Evolutionary conservation across 2,888 invertebrate genomes (phyloP), one percentile per base, ranked within the genome.

Genomic region (Hypena proboscidalis): DNA sequence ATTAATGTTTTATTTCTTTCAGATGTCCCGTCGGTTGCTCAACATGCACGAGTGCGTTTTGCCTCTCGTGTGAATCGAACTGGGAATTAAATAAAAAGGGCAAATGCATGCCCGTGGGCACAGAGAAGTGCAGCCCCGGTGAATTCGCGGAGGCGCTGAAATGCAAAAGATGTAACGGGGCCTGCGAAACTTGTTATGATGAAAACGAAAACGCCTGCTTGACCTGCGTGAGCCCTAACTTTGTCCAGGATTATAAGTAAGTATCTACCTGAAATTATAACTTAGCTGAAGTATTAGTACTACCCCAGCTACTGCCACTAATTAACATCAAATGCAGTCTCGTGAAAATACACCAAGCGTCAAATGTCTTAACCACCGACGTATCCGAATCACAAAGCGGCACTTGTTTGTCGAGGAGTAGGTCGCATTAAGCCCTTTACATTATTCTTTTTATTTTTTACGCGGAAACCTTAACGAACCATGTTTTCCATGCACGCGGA

Each of bases 111-210:
- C 94, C 94, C 1, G 91, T 92, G 36, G 95, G 94, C 43, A 93
- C 94, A 45, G 94, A 94, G 22, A 93, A 92, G 45, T 97, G 97
- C 73, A 92, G 92, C 61, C 85, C 93, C 52, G 92, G 94, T 89
- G 92, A 92, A 87, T 92, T 66, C 46, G 92, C 92, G 31, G 93
- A 93, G 14, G 92, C 93, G 8, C 93, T 92, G 25, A 91, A 92
- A 29, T 97, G 97, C 77, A 93, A 93, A 50, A 91, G 92, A 2
- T 97, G 97, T 71, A 95, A 96, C 72, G 92, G 92, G 1, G 94
- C 95, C 0, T 97, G 97, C 69, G 95, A 95, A 54, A 94, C 95
- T n/a, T 97, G 97, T 76, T 94, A 94, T 49, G 97, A 96, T 0
- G 92, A 94, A 2, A 93, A 94, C n/a, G 94, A 94, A 19, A 91